Evolutionary conservation across 2,888 invertebrate species (phyloP).

Genomic region (Andrena haemorrhoa): DNA sequence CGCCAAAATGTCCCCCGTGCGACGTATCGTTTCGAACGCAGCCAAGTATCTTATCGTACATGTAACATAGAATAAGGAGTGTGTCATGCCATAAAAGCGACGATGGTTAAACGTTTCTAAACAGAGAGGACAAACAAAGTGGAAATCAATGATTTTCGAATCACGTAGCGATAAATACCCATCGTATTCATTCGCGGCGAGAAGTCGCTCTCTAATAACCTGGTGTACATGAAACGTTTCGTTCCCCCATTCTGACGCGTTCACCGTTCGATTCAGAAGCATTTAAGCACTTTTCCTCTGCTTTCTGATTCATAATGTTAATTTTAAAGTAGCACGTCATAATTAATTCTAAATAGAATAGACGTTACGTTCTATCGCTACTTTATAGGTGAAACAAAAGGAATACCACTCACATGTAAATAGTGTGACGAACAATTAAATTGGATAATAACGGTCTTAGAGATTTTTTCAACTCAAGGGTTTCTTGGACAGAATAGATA

Average conservation of each 20-base stretch:
- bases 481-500: slow-evolving; percentile 70
- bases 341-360: slow-evolving; percentile 55
- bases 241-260: slow-evolving; percentile 27
- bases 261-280: slow-evolving; percentile 20
- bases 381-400: slow-evolving; percentile 72
- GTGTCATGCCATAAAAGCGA: slow-evolving; percentile 52
- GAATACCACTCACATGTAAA: slow-evolving; percentile 79
- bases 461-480: slow-evolving; percentile 69
- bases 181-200: slow-evolving; percentile 46
- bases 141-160: not conserved
- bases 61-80: slow-evolving; percentile 57
- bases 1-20: slow-evolving; percentile 27
- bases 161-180: slow-evolving; percentile 42
- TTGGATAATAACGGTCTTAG: slow-evolving; percentile 79
- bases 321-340: slow-evolving; percentile 13
- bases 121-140: not conserved
- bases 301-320: slow-evolving; percentile 36
- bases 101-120: slow-evolving; percentile 58
- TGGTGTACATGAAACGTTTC: slow-evolving; percentile 43
- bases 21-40: slow-evolving; percentile 48
- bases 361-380: slow-evolving; percentile 71
- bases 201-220: slow-evolving; percentile 35
- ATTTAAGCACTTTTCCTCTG: slow-evolving; percentile 37
- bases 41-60: slow-evolving; percentile 51
- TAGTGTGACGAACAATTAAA: slow-evolving; percentile 81